Percentiles rank a stretch among this genome's conserved stretches.
phyloP scores from a whole-genome alignment of 2,888 invertebrate species.

The Drosophila stalkeri region DNA sequence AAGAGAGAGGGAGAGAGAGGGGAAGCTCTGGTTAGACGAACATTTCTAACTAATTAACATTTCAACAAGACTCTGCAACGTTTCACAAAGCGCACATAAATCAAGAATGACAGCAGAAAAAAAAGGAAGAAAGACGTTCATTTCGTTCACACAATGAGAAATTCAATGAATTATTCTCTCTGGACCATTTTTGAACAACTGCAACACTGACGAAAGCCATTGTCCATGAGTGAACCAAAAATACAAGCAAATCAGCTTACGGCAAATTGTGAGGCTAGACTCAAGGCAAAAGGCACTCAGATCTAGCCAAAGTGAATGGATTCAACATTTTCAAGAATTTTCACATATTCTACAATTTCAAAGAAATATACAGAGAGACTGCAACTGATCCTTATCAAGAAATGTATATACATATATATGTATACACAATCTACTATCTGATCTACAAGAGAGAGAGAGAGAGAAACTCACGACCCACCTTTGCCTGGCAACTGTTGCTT shows the following conservation, averaged over 20 bases:
- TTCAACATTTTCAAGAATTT: fast-evolving
- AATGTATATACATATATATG: not conserved
- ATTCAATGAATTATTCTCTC: too few relatives aligned
- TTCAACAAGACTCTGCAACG: not conserved
- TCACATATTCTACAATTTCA: not conserved
- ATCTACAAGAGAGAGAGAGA: too few relatives aligned
- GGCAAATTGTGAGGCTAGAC: not conserved
- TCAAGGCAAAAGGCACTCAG: not conserved
- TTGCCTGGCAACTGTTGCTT: conserved; percentile 19
- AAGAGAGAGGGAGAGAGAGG: not conserved
- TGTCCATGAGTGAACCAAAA: not conserved
- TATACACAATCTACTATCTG: not conserved
- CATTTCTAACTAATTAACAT: not conserved
- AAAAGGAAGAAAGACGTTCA: too few relatives aligned
- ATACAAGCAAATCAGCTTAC: not conserved
- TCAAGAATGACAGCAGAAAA: too few relatives aligned
- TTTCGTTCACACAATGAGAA: too few relatives aligned
- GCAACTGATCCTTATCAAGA: not conserved
- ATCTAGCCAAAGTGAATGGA: not conserved
- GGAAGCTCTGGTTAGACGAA: not conserved
- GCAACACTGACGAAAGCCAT: not conserved
- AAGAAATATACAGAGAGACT: not conserved
- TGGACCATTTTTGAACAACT: too few relatives aligned
- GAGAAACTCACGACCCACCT: too few relatives aligned
- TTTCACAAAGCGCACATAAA: too few relatives aligned